These are phyloP conservation scores for Agonopterix arenella DNA, from an alignment of 2,888 invertebrate genomes.

Conservation along the genomic window DNA sequence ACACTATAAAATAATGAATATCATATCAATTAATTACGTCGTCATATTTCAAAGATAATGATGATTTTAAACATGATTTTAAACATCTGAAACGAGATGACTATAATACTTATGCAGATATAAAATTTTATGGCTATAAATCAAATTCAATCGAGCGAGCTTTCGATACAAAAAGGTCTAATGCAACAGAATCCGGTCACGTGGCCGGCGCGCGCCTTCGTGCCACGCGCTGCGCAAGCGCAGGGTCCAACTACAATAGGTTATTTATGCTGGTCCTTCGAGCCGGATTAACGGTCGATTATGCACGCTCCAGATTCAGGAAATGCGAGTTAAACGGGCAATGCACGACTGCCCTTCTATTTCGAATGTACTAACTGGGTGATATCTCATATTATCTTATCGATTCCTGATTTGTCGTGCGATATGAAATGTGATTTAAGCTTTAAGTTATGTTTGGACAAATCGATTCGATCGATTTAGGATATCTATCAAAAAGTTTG, in stretches of 20 bases:
- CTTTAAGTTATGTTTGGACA: too few species aligned
- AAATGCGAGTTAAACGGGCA: slow-evolving; percentile 48
- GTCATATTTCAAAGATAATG: too few species aligned
- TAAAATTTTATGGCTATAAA: slow-evolving; percentile 16
- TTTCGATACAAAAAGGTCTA: slow-evolving; percentile 58
- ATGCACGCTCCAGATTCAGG: slow-evolving; percentile 72
- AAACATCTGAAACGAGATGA: neutral
- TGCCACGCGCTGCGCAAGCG: slow-evolving; percentile 66
- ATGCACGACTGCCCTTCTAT: slow-evolving; percentile 33
- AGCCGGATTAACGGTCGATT: slow-evolving; percentile 68
- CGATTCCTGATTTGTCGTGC: too few species aligned
- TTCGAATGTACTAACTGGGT: neutral
- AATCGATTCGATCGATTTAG: too few species aligned
- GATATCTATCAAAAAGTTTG: too few species aligned
- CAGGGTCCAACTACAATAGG: slow-evolving; percentile 44
- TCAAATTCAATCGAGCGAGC: slow-evolving; percentile 32
- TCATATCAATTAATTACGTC: neutral
- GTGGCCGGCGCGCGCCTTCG: slow-evolving; percentile 61
- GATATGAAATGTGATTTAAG: too few species aligned
- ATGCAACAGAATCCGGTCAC: slow-evolving; percentile 60
- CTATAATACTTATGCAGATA: neutral
- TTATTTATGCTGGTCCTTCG: slow-evolving; percentile 46
- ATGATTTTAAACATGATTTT: neutral
- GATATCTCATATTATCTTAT: too few species aligned
- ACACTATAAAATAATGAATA: slow-evolving; percentile 6